Conservation (phyloP, 2,113 vertebrate species). For the Cacatua alba region DNA sequence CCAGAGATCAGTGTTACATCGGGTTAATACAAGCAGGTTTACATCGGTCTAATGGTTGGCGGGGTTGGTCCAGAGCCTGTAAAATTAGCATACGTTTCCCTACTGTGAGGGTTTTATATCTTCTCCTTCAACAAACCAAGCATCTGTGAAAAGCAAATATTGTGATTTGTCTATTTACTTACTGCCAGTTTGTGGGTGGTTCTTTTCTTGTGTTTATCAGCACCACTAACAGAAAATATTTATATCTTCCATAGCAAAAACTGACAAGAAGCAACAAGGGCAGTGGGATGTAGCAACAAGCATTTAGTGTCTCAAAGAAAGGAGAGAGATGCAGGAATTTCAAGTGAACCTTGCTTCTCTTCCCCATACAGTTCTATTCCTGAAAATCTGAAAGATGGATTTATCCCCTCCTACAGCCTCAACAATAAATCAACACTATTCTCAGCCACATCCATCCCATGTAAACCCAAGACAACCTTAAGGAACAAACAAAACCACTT, state of each 20-base stretch:
- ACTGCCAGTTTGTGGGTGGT: background rate
- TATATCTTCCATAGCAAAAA: background rate
- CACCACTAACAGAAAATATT: background rate
- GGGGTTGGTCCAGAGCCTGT: background rate
- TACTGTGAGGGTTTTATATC: background rate
- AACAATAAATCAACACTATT: background rate
- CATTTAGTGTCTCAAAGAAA: background rate
- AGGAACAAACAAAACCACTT: background rate
- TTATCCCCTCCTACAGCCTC: background rate
- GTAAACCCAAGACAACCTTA: background rate
- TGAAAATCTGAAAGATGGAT: background rate
- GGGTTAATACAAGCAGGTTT: background rate
- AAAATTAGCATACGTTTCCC: background rate
- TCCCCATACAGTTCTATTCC: background rate
- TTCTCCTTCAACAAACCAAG: background rate
- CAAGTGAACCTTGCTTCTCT: background rate
- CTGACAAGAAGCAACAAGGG: background rate
- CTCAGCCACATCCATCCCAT: background rate
- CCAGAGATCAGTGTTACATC: background rate
- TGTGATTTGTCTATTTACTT: background rate
- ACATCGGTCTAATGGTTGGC: background rate
- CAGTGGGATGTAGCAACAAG: background rate
- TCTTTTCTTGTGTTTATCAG: background rate
- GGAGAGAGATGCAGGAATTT: background rate
- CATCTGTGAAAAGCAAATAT: background rate